Conservation (phyloP, 2,113 vertebrate genomes). For the Nesogale talazaci region DNA sequence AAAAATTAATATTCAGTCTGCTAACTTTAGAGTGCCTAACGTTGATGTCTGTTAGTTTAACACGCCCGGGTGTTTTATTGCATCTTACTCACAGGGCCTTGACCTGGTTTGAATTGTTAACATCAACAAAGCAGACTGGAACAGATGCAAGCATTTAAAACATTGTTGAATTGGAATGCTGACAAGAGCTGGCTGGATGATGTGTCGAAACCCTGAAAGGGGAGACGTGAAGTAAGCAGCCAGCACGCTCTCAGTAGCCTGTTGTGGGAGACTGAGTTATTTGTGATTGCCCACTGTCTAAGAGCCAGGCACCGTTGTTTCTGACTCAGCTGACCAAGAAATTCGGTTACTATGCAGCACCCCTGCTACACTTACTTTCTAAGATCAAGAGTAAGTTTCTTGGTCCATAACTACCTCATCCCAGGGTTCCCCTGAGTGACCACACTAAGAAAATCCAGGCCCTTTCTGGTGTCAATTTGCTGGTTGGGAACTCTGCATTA, state of each 20-base stretch:
- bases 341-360: neutral
- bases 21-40: neutral
- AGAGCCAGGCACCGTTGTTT: neutral
- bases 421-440: neutral
- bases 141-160: neutral
- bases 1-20: neutral
- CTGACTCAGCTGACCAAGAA: neutral
- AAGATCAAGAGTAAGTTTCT: too few relatives aligned
- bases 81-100: neutral
- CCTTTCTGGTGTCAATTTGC: neutral
- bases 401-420: neutral
- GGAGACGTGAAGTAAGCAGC: too few relatives aligned
- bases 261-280: neutral
- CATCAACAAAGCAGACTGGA: neutral
- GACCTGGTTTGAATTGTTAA: neutral
- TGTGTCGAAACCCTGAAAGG: neutral
- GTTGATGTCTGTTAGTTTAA: neutral
- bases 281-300: neutral
- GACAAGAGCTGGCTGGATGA: neutral
- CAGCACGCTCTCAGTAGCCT: too few relatives aligned
- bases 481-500: neutral
- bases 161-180: neutral
- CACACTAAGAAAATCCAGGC: neutral
- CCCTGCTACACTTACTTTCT: too few relatives aligned
- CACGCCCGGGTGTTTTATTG: neutral